Conservation (phyloP, 2,113 vertebrate species). For the Corythaeola cristata region DNA sequence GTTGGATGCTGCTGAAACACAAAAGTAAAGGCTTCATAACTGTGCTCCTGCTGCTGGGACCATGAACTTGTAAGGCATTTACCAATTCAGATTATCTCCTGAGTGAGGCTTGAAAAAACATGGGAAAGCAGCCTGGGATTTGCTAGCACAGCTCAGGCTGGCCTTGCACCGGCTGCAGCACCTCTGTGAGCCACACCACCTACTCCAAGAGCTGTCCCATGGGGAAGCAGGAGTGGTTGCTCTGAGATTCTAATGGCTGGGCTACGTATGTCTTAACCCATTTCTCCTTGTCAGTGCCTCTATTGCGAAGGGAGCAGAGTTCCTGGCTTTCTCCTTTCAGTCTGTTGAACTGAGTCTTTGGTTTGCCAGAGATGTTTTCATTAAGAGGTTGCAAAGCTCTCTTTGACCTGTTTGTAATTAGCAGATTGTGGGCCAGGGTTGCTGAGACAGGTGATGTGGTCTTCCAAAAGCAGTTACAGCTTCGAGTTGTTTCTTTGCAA, state of each 20-base stretch:
- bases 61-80: background rate
- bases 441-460: background rate
- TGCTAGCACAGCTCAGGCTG: background rate
- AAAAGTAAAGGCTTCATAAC: background rate
- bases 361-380: background rate
- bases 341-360: background rate
- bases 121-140: background rate
- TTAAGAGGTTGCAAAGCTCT: background rate
- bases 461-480: background rate
- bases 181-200: rapidly evolving
- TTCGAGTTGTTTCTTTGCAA: background rate
- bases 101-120: background rate
- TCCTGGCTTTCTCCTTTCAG: background rate
- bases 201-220: background rate
- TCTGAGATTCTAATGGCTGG: background rate
- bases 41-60: background rate
- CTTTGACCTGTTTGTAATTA: background rate
- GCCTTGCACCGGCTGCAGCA: background rate
- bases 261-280: background rate
- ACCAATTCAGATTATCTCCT: background rate
- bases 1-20: background rate
- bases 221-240: background rate
- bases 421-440: background rate
- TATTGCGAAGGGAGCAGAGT: background rate
- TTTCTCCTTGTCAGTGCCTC: background rate